These are phyloP conservation scores for Martes martes DNA, from an alignment of 2,113 vertebrate genomes.

Conservation along the genomic window DNA sequence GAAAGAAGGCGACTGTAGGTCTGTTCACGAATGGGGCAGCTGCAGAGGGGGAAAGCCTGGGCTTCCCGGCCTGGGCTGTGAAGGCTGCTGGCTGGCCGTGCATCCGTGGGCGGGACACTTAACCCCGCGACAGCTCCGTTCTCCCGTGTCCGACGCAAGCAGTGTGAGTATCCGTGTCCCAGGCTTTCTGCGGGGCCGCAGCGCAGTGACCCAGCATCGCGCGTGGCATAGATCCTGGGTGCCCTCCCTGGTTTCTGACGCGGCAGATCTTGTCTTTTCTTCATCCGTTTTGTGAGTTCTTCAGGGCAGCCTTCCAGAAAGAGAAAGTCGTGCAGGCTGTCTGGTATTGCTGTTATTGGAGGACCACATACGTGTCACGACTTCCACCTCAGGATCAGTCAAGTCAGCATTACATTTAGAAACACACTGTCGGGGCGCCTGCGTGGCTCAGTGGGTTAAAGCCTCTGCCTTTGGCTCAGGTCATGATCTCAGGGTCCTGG, in stretches of 20 bases:
- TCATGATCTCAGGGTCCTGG: too few species aligned
- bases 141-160: not conserved
- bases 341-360: accelerated
- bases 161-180: accelerated
- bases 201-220: accelerated
- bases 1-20: accelerated
- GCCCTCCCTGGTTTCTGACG: accelerated
- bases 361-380: accelerated
- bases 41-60: accelerated
- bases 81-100: accelerated
- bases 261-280: accelerated
- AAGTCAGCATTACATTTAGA: accelerated
- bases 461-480: too few species aligned
- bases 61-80: accelerated
- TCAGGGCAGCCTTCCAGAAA: not conserved
- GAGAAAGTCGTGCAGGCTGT: not conserved
- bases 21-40: not conserved
- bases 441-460: too few species aligned
- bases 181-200: not conserved
- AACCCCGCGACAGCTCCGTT: not conserved
- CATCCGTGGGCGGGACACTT: accelerated
- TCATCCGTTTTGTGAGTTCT: not conserved
- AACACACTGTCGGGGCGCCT: too few species aligned
- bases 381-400: not conserved
- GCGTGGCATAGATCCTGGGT: accelerated